A percentile compares a stretch with the other conserved stretches of the same genome.
These are phyloP conservation scores for Labeo catla DNA, from an alignment of 2,113 vertebrate species.

Conservation along the genomic window DNA sequence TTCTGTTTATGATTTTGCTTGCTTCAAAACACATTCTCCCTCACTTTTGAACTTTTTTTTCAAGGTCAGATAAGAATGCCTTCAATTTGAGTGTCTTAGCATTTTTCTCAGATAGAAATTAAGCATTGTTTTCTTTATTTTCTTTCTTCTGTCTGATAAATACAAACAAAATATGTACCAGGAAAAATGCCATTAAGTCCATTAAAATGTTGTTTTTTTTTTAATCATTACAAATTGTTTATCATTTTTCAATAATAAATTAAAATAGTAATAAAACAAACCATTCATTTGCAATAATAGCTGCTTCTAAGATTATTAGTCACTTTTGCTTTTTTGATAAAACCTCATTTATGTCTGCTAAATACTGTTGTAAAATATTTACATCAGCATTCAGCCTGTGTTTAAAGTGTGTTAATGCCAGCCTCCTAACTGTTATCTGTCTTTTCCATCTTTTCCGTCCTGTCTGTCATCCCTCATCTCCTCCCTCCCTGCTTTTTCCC, in stretches of 20 bases:
- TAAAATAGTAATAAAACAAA: neutral
- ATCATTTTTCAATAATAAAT: neutral
- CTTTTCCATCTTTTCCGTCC: constrained; percentile 33
- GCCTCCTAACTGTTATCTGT: neutral
- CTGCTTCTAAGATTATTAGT: neutral
- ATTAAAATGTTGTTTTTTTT: too few relatives aligned
- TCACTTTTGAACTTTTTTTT: neutral
- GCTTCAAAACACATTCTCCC: neutral
- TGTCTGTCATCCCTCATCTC: constrained; percentile 3
- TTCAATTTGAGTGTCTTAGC: neutral
- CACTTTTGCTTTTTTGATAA: neutral
- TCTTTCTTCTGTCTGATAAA: neutral
- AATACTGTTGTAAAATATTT: neutral
- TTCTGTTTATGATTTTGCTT: neutral
- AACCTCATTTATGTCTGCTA: neutral
- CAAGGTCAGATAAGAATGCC: neutral
- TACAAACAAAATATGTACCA: neutral
- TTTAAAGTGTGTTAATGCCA: neutral
- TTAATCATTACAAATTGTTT: neutral
- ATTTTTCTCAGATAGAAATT: neutral
- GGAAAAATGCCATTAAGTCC: too few relatives aligned
- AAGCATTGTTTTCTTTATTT: neutral
- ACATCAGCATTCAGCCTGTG: neutral
- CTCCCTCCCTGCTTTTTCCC: constrained; percentile 18
- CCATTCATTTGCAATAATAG: neutral